Conservation (phyloP, 2,113 vertebrate species). For the Camelus bactrianus region DNA sequence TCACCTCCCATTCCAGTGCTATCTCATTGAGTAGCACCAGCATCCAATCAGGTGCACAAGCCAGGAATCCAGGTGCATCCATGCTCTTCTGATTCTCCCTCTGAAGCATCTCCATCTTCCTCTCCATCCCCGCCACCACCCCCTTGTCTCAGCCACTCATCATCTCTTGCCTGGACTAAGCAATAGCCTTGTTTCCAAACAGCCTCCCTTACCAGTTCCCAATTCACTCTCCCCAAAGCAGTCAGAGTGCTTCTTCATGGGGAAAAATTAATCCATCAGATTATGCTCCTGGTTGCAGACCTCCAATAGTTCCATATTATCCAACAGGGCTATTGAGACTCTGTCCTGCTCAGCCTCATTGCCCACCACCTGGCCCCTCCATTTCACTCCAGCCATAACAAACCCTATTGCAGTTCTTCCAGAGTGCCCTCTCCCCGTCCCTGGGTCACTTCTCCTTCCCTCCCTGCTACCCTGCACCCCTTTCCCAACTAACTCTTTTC, state of each 20-base stretch:
- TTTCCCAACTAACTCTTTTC: background rate
- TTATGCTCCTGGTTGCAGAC: background rate
- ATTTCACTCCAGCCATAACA: background rate
- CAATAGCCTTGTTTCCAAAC: background rate
- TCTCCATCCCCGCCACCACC: too few relatives aligned
- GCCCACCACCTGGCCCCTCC: too few relatives aligned
- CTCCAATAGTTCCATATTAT: rapidly evolving
- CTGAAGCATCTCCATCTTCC: background rate
- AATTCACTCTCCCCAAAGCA: background rate
- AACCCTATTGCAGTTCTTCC: background rate
- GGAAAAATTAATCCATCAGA: too few relatives aligned
- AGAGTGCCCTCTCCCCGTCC: background rate
- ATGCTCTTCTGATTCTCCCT: rapidly evolving
- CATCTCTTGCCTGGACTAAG: background rate
- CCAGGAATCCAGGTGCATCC: background rate
- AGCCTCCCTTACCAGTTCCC: background rate
- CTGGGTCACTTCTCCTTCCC: background rate
- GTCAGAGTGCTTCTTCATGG: background rate
- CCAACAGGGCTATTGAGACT: background rate
- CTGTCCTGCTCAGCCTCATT: background rate
- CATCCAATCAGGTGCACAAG: rapidly evolving
- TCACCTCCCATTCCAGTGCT: background rate
- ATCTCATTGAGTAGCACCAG: rapidly evolving
- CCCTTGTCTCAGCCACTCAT: background rate
- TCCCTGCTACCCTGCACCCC: background rate